Conservation (phyloP, 2,113 vertebrate genomes). For the Spilogale gracilis region DNA sequence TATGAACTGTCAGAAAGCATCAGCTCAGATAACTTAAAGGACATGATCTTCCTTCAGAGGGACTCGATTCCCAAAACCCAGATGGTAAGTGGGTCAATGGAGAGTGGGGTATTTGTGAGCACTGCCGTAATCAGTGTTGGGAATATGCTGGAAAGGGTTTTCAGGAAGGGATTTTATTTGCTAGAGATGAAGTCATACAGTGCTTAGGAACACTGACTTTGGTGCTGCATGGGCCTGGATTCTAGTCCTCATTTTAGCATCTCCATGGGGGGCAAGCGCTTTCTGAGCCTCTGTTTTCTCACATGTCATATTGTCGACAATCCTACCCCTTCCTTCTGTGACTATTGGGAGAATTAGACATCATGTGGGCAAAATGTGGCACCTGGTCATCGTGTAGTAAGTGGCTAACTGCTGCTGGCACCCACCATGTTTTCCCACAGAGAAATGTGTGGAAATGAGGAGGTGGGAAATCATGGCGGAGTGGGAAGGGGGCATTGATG, state of each 20-base stretch:
- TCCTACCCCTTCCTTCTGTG: background rate
- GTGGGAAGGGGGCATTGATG: background rate
- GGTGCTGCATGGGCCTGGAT: background rate
- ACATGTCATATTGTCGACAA: background rate
- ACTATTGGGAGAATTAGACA: background rate
- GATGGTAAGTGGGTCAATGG: slow-evolving; percentile 75
- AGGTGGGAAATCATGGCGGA: background rate
- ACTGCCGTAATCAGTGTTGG: background rate
- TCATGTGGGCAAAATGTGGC: background rate
- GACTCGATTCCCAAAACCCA: slow-evolving; percentile 48
- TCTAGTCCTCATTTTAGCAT: background rate
- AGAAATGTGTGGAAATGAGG: background rate
- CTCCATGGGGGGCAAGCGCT: background rate
- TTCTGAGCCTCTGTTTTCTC: background rate
- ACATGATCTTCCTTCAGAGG: slow-evolving; percentile 81
- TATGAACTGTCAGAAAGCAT: slow-evolving; percentile 86
- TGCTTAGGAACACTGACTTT: background rate
- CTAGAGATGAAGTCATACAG: background rate
- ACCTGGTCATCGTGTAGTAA: background rate
- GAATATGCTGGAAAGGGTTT: background rate
- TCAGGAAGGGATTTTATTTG: background rate
- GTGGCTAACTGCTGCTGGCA: background rate
- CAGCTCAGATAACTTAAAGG: slow-evolving; percentile 55
- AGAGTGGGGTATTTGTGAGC: background rate
- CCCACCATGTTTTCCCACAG: background rate